Evolutionary conservation across 2,797 vertebrate species (phyloP).

Genomic region (Acipenser ruthenus): DNA sequence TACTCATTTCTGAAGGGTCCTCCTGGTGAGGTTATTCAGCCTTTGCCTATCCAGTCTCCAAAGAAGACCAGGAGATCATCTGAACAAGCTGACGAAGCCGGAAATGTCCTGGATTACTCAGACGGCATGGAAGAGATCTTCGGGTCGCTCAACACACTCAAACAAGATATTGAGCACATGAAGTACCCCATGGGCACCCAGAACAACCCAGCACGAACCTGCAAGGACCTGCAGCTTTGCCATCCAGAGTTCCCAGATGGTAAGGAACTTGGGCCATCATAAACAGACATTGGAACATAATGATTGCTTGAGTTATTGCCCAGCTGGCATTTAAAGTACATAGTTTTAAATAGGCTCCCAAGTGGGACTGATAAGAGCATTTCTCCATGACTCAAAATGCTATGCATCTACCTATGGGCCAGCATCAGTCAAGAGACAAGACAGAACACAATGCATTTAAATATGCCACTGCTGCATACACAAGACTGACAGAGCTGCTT

Average conservation of each 20-base stretch:
- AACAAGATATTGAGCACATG: conserved; percentile 94
- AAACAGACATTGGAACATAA: background rate
- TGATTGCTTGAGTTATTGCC: background rate
- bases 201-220: conserved; percentile 88
- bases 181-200: conserved; percentile 94
- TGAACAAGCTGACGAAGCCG: conserved; percentile 71
- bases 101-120: conserved; percentile 74
- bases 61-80: conserved; percentile 81
- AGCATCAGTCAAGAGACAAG: too few relatives aligned
- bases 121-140: conserved; percentile 97
- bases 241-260: conserved; percentile 93
- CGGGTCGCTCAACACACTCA: conserved; percentile 82
- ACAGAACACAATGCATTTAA: background rate
- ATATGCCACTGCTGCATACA: conserved; percentile 7
- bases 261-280: conserved; percentile 39
- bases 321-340: background rate
- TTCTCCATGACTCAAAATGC: background rate
- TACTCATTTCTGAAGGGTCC: conserved; percentile 64
- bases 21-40: conserved; percentile 91
- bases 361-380: background rate
- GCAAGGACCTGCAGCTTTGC: conserved; percentile 91
- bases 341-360: background rate
- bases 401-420: background rate
- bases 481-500: conserved; percentile 18
- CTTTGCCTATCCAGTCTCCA: conserved; percentile 80